Evolutionary conservation across 2,888 invertebrate genomes (phyloP).

Genomic region (Drosophila tanythrix): DNA sequence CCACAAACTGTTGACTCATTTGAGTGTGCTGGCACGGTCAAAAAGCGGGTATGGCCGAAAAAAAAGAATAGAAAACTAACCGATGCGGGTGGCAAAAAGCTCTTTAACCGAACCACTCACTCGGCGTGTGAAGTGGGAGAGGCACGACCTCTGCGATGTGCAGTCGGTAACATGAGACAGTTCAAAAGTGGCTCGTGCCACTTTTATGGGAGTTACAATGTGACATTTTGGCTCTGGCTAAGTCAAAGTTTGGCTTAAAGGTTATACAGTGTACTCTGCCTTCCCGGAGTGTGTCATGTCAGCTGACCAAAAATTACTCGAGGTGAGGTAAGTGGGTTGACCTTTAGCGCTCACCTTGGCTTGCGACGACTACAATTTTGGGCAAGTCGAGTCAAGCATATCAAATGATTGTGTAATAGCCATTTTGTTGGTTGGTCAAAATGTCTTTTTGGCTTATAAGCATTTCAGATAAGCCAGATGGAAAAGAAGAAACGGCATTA

Average conservation of each 20-base stretch:
- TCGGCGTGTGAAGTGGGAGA: background rate
- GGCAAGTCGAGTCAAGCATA: slow-evolving; percentile 17
- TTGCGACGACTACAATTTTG: background rate
- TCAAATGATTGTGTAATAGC: slow-evolving; percentile 19
- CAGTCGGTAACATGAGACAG: slow-evolving; percentile 9
- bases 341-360: slow-evolving; percentile 25
- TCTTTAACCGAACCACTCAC: slow-evolving; percentile 14
- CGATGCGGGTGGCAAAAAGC: slow-evolving; percentile 55
- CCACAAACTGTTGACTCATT: slow-evolving; percentile 79
- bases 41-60: slow-evolving; percentile 21
- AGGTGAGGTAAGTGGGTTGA: slow-evolving; percentile 36
- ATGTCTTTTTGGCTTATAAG: background rate
- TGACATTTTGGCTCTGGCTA: slow-evolving; percentile 60
- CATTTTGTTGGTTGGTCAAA: background rate
- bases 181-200: slow-evolving; percentile 13
- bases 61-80: slow-evolving; percentile 16
- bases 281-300: slow-evolving; percentile 7
- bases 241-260: slow-evolving; percentile 26
- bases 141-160: background rate
- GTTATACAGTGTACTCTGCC: slow-evolving; percentile 3
- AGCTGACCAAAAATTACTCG: slow-evolving; percentile 12
- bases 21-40: slow-evolving; percentile 56
- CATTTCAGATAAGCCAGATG: background rate
- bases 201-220: slow-evolving; percentile 50
- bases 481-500: background rate